phyloP scores from a whole-genome alignment of 1,140 invertebrate genomes.

The Euwallacea similis region DNA sequence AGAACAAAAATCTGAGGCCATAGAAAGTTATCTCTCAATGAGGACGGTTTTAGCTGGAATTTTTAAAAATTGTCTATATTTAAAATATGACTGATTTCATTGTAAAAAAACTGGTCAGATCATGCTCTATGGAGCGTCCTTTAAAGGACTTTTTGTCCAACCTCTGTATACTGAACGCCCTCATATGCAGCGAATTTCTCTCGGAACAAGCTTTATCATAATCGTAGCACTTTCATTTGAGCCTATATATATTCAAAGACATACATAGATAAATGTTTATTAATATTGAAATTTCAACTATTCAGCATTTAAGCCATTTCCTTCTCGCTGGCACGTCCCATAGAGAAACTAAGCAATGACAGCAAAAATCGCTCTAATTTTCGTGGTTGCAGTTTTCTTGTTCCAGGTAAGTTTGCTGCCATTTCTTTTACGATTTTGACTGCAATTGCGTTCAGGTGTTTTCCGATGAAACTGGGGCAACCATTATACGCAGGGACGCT shows the following conservation, averaged over 20 bases:
- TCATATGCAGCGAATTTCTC: no score
- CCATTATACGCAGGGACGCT: conserved; percentile 34
- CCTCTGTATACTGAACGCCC: no score
- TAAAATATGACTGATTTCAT: no score
- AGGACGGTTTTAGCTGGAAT: no score
- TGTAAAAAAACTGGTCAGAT: no score
- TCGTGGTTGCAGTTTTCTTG: conserved; percentile 34
- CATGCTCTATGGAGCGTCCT: no score
- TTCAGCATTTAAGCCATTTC: neutral
- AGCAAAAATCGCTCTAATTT: conserved; percentile 37
- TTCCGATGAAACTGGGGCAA: conserved; percentile 2
- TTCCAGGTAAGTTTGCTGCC: conserved; percentile 37
- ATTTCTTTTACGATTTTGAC: neutral
- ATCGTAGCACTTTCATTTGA: neutral
- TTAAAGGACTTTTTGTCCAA: no score
- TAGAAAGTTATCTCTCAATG: no score
- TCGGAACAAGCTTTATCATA: no score
- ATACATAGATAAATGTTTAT: neutral
- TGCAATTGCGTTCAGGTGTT: neutral
- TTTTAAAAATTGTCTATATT: no score
- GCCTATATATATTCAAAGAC: neutral
- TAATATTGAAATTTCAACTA: neutral
- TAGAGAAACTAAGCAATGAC: conserved; percentile 25
- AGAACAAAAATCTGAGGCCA: no score
- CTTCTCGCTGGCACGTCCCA: neutral